Base-by-base conservation (phyloP, 2,113 vertebrate species). In the Vombatus ursinus region DNA sequence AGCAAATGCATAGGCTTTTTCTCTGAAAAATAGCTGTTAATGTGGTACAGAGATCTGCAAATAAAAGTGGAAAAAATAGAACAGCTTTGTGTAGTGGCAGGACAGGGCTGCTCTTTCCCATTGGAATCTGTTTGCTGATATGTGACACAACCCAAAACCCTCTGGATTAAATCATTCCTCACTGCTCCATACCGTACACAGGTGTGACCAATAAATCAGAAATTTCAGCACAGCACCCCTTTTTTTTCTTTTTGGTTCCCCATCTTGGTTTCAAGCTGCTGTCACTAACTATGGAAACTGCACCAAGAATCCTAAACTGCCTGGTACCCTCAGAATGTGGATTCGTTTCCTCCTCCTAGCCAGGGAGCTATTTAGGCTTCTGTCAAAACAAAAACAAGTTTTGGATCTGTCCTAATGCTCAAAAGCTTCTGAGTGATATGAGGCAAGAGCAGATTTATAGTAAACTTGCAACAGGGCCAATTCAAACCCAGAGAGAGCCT, bases 391-490 rank as follows among this genome's bases (percentile, higher is more conserved):
- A 61, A 50, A 49, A 26, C 14, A 50, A 22, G 68, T 84, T 84
- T 84, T 84, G 68, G n/a, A 84, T 84, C n/a, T 12, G n/a, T 92
- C 23, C 24, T 84, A 44, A 54, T 91, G 49, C 89, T 93, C 92
- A 84, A 96, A 96, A 96, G 94, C 61, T 84, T 84, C 68, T 48
- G 91, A 96, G 61, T n/a, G 84, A 92, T 95, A n/a, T 1, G 57
- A 92, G 53, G 28, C 19, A 24, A 92, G 96, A 94, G 92, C 93
- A 96, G 90, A 91, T 44, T 94, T 68, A 91, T 52, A 50, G 47
- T 53, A 93, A 92, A 77, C 61, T 26, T 93, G n/a, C 84, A 89
- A 57, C 94, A 95, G 57, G 50, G 68, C 68, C 37, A 84, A 84
- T 84, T 84, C 68, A n/a, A 84, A n/a, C 68, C 68, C 37, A 44